Percentiles rank a stretch among this genome's conserved stretches.
These are phyloP conservation scores for Drosophila robusta DNA, from an alignment of 2,888 invertebrate species.

Conservation along the genomic window DNA sequence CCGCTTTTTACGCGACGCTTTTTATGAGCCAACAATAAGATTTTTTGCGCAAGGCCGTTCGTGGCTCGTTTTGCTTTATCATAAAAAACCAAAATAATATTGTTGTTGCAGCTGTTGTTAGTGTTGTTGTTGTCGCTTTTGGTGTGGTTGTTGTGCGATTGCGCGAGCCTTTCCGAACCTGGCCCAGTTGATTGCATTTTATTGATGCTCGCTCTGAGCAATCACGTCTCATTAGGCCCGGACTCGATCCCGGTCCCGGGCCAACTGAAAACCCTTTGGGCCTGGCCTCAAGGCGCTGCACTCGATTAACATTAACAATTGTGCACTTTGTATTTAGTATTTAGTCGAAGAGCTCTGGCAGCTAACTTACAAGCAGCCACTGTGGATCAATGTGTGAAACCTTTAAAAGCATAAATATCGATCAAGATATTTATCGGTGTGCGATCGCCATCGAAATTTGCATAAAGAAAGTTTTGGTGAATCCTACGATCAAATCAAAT, in stretches of 20 bases:
- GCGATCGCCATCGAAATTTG: no score
- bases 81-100: conserved; percentile 37
- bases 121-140: conserved; percentile 19
- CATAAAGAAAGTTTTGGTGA: neutral
- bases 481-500: no score
- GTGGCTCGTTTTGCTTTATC: conserved; percentile 49
- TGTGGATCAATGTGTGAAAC: no score
- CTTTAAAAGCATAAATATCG: no score
- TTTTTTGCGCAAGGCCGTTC: conserved; percentile 56
- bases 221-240: conserved; percentile 40
- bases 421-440: no score
- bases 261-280: conserved; percentile 42
- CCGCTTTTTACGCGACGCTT: conserved; percentile 42
- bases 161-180: conserved; percentile 44
- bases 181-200: conserved; percentile 51
- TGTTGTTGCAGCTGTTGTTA: conserved; percentile 26
- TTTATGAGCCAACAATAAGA: conserved; percentile 56
- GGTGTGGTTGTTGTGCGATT: conserved; percentile 22
- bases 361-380: no score
- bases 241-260: conserved; percentile 29
- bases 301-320: no score
- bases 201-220: conserved; percentile 31
- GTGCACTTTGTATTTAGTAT: no score
- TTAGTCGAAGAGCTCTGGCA: no score
- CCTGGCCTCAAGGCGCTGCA: conserved; percentile 16